Percentiles rank a stretch among this genome's conserved stretches.
phyloP scores from a whole-genome alignment of 2,797 vertebrate genomes.

The Menidia menidia region DNA sequence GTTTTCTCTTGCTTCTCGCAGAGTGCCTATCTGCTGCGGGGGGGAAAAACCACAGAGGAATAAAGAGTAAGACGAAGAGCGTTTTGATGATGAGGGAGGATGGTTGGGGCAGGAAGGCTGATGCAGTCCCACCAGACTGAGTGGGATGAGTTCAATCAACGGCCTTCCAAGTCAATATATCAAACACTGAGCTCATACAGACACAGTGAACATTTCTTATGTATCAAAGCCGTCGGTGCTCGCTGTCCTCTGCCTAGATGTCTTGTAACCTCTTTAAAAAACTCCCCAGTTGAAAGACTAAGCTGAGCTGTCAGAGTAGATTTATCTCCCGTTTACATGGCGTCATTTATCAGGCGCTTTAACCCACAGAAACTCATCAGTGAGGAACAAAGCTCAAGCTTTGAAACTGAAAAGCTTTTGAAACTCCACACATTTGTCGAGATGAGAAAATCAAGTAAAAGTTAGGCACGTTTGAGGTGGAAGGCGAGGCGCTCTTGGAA shows the following conservation, averaged over 20 bases:
- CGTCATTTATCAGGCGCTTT: background rate
- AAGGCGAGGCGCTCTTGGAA: background rate
- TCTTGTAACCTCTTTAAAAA: background rate
- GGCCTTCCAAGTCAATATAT: conserved; percentile 36
- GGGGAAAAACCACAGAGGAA: conserved; percentile 47
- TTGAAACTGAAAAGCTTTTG: background rate
- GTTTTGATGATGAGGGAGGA: conserved; percentile 40
- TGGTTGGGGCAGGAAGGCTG: conserved; percentile 13
- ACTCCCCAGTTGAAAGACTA: background rate
- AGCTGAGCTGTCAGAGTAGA: background rate
- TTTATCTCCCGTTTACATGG: background rate
- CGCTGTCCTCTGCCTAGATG: background rate
- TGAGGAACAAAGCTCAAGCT: background rate
- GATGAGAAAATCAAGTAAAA: background rate
- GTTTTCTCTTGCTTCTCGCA: conserved; percentile 49
- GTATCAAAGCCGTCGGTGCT: background rate
- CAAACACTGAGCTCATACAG: conserved; percentile 14
- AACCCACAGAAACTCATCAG: background rate
- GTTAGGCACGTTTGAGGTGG: background rate
- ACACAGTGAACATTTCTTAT: background rate
- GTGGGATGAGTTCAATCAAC: conserved; percentile 40
- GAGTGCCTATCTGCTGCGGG: conserved; percentile 33
- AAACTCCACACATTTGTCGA: background rate
- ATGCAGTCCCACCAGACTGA: conserved; percentile 34
- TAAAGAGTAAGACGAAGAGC: conserved; percentile 47